Base-by-base conservation (phyloP, 2,888 invertebrate genomes). In the Pelosia muscerda region DNA sequence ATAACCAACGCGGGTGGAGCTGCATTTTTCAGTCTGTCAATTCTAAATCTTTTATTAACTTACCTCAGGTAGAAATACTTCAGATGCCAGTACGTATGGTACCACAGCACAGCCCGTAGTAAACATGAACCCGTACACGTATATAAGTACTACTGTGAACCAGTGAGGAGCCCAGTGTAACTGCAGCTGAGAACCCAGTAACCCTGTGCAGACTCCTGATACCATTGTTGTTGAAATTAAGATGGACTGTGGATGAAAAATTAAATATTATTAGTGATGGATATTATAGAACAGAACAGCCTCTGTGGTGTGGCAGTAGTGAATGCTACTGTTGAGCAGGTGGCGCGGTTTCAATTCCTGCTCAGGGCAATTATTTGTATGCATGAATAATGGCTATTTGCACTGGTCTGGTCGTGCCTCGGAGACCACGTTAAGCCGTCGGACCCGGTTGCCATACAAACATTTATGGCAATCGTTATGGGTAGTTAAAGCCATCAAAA, bases 11-110 rank as follows among this genome's bases (percentile, higher is more conserved):
- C n/a, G n/a, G n/a, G n/a, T n/a, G n/a, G n/a, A n/a, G n/a, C 8
- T 4, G 11, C 6, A 55, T 55, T 13, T 55, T 55, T 55, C 13
- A 15, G 25, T 25, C 23, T 13, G n/a, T n/a, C n/a, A n/a, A 54
- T 55, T 56, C 2, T 28, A 19, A 11, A 13, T 22, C 2, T 22
- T 6, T 2, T 9, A 19, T 9, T 9, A 23, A 54, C 60, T 66
- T 63, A 94, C 92, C 86, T 93, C 91, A 13, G 94, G 91, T 19
- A 93, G 72, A 70, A 94, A 94, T 0, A 93, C 86, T 76, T 95
- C 95, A 26, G 92, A 88, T 55, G 89, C 83, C 11, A 93, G 73
- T 9, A 95, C 88, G 31, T 90, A 94, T 0, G 93, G 92, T 23
- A 92, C 87, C 0, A 90, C 88, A 10, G 90, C 91, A 22, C 90